These are phyloP conservation scores for Rotaria sp. DNA, from an alignment of 2,888 invertebrate species.

Conservation along the genomic window DNA sequence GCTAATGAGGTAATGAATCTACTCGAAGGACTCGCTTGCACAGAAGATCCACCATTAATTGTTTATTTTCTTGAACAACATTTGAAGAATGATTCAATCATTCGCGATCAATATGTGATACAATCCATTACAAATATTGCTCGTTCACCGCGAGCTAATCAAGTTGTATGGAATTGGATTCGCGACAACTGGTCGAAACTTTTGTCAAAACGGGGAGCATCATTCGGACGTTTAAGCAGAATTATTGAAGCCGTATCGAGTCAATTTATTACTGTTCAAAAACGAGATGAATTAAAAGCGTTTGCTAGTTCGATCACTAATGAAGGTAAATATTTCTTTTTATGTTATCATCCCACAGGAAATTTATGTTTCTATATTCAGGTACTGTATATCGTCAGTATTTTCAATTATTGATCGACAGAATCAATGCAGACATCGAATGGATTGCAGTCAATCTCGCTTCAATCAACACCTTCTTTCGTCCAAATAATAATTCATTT, in stretches of 20 bases:
- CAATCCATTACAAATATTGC: background rate
- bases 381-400: too few relatives aligned
- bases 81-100: conserved; percentile 1
- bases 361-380: too few relatives aligned
- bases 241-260: background rate
- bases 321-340: too few relatives aligned
- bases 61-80: conserved; percentile 31
- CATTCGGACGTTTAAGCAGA: background rate
- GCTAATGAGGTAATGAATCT: background rate
- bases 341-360: too few relatives aligned
- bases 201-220: background rate
- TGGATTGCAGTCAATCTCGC: too few relatives aligned
- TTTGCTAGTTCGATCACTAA: background rate
- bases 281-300: background rate
- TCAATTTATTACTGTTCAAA: background rate
- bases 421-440: too few relatives aligned
- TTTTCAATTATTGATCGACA: too few relatives aligned
- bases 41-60: conserved; percentile 30
- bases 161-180: conserved; percentile 29
- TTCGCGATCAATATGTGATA: conserved; percentile 30
- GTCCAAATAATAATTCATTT: too few relatives aligned
- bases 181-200: conserved; percentile 30
- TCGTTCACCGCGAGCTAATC: background rate
- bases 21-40: conserved; percentile 29
- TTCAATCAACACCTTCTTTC: too few relatives aligned